Base-by-base conservation (phyloP, 2,888 invertebrate genomes). In the Dascillus cervinus region DNA sequence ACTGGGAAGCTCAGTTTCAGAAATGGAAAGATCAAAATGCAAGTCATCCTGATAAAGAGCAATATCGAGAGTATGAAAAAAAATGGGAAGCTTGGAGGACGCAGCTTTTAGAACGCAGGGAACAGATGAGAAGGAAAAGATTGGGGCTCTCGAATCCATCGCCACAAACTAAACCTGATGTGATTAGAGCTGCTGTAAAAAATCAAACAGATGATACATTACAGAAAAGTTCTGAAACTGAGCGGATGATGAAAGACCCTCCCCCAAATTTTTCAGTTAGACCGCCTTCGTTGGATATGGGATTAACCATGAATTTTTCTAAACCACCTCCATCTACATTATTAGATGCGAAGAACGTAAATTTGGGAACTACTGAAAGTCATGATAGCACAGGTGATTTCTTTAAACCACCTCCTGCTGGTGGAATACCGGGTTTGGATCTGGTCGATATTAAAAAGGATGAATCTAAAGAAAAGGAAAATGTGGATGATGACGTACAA, bases 1-100 rank as follows among this genome's bases (percentile, higher is more conserved):
- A 87, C 55, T 94, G 92, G 92, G 90, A 91, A 64, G 77, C 84
- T 46, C 87, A 92, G 60, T 92, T 91, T 60, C 80, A 84, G 52
- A 83, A 83, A 50, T 94, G 94, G 94, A 87, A 86, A 58, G 77
- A 79, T 41, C 86, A 90, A 54, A 94, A 94, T 67, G 82, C 80
- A 17, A 85, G 88, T 62, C 91, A 92, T 67, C 92, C 92, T 0
- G 90, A 92, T 60, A 86, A 83, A 62, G 79, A 80, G 63, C 84
- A 86, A 47, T 88, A 88, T 56, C 73, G 73, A 48, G 81, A 86
- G 52, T 92, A 91, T 63, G 88, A 91, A 63, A 76, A 82, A 29
- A 89, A 88, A 60, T 92, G 91, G 79, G 85, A 87, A 55, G 75
- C 81, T 19, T 90, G 86, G 69, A 72, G 87, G 10, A 76, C 77